These are phyloP conservation scores for Pachliopta kotzebuea DNA, from an alignment of 2,888 invertebrate genomes.

Conservation along the genomic window DNA sequence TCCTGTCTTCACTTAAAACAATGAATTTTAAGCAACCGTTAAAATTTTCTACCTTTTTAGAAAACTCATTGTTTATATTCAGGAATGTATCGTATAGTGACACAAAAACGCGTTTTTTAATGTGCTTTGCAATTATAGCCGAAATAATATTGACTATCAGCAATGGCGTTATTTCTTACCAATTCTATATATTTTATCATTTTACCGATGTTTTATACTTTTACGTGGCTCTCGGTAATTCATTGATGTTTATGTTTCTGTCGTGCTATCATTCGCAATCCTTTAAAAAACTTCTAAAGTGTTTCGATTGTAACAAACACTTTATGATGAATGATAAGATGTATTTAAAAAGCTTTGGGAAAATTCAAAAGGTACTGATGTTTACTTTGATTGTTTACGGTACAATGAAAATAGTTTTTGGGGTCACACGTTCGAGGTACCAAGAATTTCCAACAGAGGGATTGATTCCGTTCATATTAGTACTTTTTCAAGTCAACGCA, in stretches of 20 bases:
- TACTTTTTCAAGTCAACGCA: not conserved
- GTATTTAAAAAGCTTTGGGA: constrained; percentile 11
- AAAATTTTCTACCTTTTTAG: not conserved
- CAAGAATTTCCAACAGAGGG: not conserved
- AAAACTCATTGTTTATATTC: constrained; percentile 18
- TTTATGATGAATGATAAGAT: constrained; percentile 1
- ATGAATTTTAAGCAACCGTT: constrained; percentile 14
- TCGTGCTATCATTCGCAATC: constrained; percentile 8
- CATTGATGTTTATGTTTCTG: constrained; percentile 1
- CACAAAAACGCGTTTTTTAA: not conserved
- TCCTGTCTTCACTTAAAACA: not conserved
- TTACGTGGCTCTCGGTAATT: not conserved
- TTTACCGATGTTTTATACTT: not conserved
- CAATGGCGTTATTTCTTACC: constrained; percentile 2
- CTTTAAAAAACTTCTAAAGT: constrained; percentile 7
- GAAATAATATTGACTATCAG: not conserved
- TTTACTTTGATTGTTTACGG: not conserved
- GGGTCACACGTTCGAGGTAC: not conserved
- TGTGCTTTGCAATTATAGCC: not conserved
- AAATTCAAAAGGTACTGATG: not conserved
- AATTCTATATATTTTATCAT: not conserved
- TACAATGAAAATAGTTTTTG: not conserved
- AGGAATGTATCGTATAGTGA: constrained; percentile 12
- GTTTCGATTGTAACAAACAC: not conserved
- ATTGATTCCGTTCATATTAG: not conserved